Percentiles rank a stretch among this genome's conserved stretches.
These are phyloP conservation scores for Orchesella flavescens DNA, from an alignment of 2,888 invertebrate genomes.

Conservation along the genomic window DNA sequence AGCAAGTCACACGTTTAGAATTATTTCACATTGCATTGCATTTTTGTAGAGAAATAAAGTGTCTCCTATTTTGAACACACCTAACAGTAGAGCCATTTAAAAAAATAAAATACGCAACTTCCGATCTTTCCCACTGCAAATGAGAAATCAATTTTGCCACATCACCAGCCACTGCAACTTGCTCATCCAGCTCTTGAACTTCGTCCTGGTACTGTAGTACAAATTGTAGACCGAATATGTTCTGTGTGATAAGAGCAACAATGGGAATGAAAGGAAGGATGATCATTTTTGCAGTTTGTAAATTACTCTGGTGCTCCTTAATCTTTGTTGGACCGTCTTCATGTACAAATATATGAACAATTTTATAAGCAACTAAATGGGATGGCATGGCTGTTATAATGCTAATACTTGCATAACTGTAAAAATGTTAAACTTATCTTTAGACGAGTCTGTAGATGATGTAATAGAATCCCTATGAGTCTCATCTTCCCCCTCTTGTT, in stretches of 20 bases:
- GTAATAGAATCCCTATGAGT: conserved; percentile 15
- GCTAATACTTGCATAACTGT: too few relatives aligned
- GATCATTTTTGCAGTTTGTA: conserved; percentile 81
- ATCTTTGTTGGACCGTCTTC: not conserved
- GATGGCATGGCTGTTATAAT: too few relatives aligned
- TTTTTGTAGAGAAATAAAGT: too few relatives aligned
- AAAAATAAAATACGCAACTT: conserved; percentile 76
- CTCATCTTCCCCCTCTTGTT: not conserved
- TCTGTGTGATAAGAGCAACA: conserved; percentile 87
- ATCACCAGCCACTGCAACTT: conserved; percentile 77
- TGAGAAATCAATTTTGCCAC: conserved; percentile 63
- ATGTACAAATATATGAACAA: not conserved
- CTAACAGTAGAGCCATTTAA: conserved; percentile 66
- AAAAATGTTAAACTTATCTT: conserved; percentile 7
- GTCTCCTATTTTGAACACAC: conserved; percentile 5
- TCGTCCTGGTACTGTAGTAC: conserved; percentile 85
- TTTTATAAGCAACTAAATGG: not conserved
- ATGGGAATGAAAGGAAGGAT: conserved; percentile 90
- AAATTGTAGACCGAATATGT: conserved; percentile 83
- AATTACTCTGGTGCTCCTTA: conserved; percentile 74
- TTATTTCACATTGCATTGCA: not conserved
- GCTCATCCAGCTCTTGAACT: conserved; percentile 87
- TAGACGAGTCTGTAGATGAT: not conserved
- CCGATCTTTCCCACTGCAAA: conserved; percentile 81
- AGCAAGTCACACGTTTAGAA: not conserved